These are phyloP conservation scores for Megamerina dolium DNA, from an alignment of 2,888 invertebrate species.

Conservation along the genomic window DNA sequence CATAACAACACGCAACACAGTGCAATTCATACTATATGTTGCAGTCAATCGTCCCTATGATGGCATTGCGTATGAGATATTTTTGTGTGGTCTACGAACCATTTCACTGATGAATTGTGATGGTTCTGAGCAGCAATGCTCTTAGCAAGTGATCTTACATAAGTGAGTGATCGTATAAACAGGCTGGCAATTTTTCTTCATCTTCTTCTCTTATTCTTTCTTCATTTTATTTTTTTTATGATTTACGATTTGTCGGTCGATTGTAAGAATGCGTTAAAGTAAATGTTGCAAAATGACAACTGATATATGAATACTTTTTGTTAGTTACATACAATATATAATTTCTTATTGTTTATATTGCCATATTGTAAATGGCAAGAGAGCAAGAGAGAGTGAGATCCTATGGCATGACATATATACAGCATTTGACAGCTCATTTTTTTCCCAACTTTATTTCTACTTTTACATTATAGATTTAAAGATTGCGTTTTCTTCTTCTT, in stretches of 20 bases:
- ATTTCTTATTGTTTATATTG: neutral
- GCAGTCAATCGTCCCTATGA: too few species aligned
- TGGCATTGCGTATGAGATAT: neutral
- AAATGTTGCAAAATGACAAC: slow-evolving; percentile 21
- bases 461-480: neutral
- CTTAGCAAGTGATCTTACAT: too few species aligned
- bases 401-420: neutral
- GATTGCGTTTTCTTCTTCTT: too few species aligned
- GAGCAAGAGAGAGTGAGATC: too few species aligned
- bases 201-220: neutral
- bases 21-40: slow-evolving; percentile 13
- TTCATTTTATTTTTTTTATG: slow-evolving; percentile 3
- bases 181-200: neutral
- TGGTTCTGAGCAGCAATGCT: too few species aligned
- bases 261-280: slow-evolving; percentile 17
- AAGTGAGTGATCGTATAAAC: neutral
- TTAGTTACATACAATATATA: too few species aligned
- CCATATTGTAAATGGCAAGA: too few species aligned
- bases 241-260: slow-evolving; percentile 20
- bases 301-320: slow-evolving; percentile 18
- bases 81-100: slow-evolving; percentile 17
- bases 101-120: slow-evolving; percentile 14
- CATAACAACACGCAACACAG: slow-evolving; percentile 9
- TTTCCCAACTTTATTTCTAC: slow-evolving; percentile 8
- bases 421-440: slow-evolving; percentile 11